These are phyloP conservation scores for Moxostoma hubbsi DNA, from an alignment of 2,797 vertebrate species.

Conservation along the genomic window DNA sequence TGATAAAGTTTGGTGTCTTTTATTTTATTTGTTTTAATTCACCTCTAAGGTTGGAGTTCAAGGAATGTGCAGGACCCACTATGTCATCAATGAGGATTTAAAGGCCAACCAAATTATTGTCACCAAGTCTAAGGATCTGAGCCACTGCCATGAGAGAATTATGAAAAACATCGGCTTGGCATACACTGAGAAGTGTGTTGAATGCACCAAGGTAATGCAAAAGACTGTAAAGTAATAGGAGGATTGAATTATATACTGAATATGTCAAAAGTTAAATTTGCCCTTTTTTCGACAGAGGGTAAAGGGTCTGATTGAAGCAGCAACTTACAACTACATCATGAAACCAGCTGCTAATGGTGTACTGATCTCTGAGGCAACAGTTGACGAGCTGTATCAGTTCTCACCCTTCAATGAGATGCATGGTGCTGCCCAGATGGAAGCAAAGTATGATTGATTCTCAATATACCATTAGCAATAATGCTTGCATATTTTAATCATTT, in stretches of 20 bases:
- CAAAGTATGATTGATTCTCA: constrained; percentile 75
- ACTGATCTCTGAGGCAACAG: constrained; percentile 75
- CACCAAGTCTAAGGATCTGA: constrained; percentile 79
- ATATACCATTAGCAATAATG: not conserved
- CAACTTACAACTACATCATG: constrained; percentile 80
- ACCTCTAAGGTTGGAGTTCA: constrained; percentile 72
- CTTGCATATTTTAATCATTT: not conserved
- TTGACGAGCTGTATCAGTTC: constrained; percentile 82
- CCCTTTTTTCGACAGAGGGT: constrained; percentile 70
- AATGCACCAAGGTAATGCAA: constrained; percentile 78
- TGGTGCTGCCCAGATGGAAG: constrained; percentile 79
- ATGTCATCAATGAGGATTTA: constrained; percentile 69
- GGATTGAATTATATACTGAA: too few species aligned
- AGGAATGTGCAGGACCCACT: constrained; percentile 78
- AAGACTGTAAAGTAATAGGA: not conserved
- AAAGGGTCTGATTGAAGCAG: constrained; percentile 73
- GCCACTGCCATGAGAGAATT: constrained; percentile 77
- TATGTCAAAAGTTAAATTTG: not conserved
- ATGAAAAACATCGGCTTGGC: constrained; percentile 77
- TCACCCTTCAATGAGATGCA: constrained; percentile 80
- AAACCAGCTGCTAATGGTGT: constrained; percentile 71
- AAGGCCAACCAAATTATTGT: constrained; percentile 66
- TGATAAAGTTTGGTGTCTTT: not conserved
- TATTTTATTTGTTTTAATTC: not conserved
- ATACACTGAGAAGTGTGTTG: constrained; percentile 71